Evolutionary conservation across 2,888 invertebrate genomes (phyloP).

Genomic region (Deilephila porcellus): DNA sequence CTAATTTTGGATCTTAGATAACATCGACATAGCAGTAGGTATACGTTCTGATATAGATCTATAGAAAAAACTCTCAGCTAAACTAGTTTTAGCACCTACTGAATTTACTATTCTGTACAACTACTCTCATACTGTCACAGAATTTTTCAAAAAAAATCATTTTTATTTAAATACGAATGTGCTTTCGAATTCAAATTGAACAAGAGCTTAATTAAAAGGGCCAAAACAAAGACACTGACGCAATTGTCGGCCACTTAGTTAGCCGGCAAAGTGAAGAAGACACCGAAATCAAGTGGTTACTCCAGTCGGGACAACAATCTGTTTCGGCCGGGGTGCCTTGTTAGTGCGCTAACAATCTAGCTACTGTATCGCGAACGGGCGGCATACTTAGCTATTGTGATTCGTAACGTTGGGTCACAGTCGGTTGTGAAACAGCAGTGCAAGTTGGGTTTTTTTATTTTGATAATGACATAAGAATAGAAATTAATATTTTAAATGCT

Average conservation of each 20-base stretch:
- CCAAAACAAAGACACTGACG: conserved; percentile 40
- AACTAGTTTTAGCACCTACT: neutral
- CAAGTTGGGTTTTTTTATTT: neutral
- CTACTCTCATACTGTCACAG: neutral
- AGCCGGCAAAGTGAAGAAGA: conserved; percentile 46
- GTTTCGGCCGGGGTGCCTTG: conserved; percentile 42
- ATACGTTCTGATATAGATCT: no score
- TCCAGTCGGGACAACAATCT: conserved; percentile 42
- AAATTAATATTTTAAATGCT: no score
- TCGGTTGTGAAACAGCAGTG: neutral
- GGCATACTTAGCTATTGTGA: conserved; percentile 46
- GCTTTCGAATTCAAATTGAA: conserved; percentile 10
- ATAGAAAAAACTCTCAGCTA: no score
- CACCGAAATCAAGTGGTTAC: conserved; percentile 55
- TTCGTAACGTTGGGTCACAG: conserved; percentile 38
- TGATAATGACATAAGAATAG: no score
- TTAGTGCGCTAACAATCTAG: conserved; percentile 48
- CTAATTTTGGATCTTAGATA: no score
- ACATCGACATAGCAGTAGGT: no score
- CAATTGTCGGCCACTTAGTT: conserved; percentile 43
- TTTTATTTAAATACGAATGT: neutral
- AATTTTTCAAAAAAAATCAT: neutral
- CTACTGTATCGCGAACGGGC: conserved; percentile 39
- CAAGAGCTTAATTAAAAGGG: conserved; percentile 26
- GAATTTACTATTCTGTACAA: neutral